These are phyloP conservation scores for Trichoplusia ni DNA, from an alignment of 1,140 invertebrate species.

Conservation along the genomic window DNA sequence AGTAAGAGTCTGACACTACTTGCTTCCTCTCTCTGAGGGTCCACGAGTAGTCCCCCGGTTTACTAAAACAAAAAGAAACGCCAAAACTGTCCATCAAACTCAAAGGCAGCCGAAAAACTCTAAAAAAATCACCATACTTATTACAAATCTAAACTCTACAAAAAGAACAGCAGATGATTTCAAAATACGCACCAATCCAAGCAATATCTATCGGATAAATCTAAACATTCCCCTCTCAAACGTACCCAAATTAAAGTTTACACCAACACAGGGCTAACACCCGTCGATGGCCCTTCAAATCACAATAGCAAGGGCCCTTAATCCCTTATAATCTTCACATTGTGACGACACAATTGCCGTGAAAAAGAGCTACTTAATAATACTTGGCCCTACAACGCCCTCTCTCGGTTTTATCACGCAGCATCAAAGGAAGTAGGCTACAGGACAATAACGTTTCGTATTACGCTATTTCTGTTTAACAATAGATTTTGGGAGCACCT, in stretches of 20 bases:
- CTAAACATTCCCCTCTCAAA: constrained; percentile 41
- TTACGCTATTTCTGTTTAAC: constrained; percentile 47
- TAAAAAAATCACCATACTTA: too few species aligned
- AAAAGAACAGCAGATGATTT: too few species aligned
- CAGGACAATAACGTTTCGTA: constrained; percentile 69
- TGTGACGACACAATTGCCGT: constrained; percentile 76
- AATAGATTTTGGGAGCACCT: background rate
- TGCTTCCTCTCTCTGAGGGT: too few species aligned
- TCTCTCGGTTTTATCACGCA: constrained; percentile 65
- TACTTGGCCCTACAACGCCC: constrained; percentile 48
- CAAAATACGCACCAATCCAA: too few species aligned
- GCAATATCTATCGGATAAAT: background rate
- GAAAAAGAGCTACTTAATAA: constrained; percentile 74
- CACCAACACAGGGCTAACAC: constrained; percentile 39
- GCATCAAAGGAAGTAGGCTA: constrained; percentile 65
- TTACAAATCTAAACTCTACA: too few species aligned
- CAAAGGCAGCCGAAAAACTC: too few species aligned
- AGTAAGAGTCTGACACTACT: too few species aligned
- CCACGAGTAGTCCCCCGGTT: too few species aligned
- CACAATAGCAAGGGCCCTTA: constrained; percentile 62
- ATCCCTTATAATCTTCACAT: constrained; percentile 72
- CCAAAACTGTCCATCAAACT: too few species aligned
- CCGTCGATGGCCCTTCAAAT: constrained; percentile 32
- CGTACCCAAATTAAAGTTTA: constrained; percentile 50
- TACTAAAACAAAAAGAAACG: too few species aligned